Percentiles rank a stretch among this genome's conserved stretches.
These are phyloP conservation scores for Galaxea fascicularis DNA, from an alignment of 92 coral and sea anemone genomes.

Conservation along the genomic window DNA sequence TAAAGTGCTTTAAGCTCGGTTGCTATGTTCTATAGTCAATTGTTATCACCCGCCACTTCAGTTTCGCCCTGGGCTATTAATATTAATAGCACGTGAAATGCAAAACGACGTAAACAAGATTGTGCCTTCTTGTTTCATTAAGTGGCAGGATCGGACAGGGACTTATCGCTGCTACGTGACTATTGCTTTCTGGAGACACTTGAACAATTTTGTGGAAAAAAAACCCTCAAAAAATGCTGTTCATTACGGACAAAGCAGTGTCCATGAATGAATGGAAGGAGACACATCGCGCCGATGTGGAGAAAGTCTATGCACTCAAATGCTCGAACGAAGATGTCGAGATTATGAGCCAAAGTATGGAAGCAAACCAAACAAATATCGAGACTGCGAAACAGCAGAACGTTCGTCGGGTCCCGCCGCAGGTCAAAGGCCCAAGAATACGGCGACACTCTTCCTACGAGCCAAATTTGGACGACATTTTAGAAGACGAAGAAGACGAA, in stretches of 20 bases:
- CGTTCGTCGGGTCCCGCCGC: constrained; percentile 25
- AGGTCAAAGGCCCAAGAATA: constrained; percentile 54
- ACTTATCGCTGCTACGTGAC: constrained; percentile 9
- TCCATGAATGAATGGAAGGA: constrained; percentile 74
- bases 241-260: constrained; percentile 72
- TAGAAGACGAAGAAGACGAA: constrained; percentile 78
- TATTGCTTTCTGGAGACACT: not conserved
- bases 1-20: not conserved
- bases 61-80: constrained; percentile 47
- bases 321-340: constrained; percentile 71
- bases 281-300: constrained; percentile 65
- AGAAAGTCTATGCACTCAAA: constrained; percentile 60
- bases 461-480: constrained; percentile 87
- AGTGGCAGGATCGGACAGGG: not conserved
- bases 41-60: constrained; percentile 26
- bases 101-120: constrained; percentile 74
- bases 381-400: constrained; percentile 15
- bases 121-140: constrained; percentile 15
- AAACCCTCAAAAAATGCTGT: constrained; percentile 47
- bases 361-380: constrained; percentile 20
- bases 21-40: constrained; percentile 13
- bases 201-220: not conserved
- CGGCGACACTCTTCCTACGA: constrained; percentile 87
- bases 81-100: constrained; percentile 84
- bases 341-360: constrained; percentile 72